Evolutionary conservation across 2,888 invertebrate species (phyloP).

Genomic region (Nebria brevicollis): DNA sequence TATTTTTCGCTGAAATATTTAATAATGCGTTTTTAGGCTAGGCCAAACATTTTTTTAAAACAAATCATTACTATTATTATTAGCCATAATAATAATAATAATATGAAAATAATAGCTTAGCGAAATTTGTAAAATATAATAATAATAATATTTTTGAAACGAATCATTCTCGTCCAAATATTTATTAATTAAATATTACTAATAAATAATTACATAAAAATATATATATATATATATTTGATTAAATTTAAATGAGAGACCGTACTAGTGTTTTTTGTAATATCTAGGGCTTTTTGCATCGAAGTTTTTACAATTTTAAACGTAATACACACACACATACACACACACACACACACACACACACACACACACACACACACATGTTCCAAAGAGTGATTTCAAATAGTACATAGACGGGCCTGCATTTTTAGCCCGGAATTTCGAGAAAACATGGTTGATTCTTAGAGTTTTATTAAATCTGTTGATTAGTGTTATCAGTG

Average conservation of each 20-base stretch:
- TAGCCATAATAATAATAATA: no score
- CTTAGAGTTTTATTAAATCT: background rate
- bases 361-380: conserved; percentile 2
- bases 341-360: conserved; percentile 13
- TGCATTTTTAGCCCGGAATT: conserved; percentile 17
- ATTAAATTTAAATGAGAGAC: background rate
- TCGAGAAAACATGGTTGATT: conserved; percentile 3
- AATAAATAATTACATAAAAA: conserved; percentile 18
- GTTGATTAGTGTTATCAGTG: no score
- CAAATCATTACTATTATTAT: no score
- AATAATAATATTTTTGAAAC: conserved; percentile 1
- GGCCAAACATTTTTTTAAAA: background rate
- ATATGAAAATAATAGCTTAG: background rate
- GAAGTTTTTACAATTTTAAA: conserved; percentile 35
- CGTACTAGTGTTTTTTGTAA: conserved; percentile 25
- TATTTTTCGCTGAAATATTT: background rate
- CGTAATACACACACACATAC: conserved; percentile 8
- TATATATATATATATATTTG: background rate
- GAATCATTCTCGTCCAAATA: background rate
- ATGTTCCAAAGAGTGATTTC: conserved; percentile 43
- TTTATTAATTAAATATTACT: background rate
- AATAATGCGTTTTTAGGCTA: background rate
- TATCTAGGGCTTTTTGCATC: conserved; percentile 34
- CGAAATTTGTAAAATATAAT: background rate
- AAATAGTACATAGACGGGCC: conserved; percentile 18